phyloP scores from a whole-genome alignment of 1,140 invertebrate species.

The Euborellia annulipes region DNA sequence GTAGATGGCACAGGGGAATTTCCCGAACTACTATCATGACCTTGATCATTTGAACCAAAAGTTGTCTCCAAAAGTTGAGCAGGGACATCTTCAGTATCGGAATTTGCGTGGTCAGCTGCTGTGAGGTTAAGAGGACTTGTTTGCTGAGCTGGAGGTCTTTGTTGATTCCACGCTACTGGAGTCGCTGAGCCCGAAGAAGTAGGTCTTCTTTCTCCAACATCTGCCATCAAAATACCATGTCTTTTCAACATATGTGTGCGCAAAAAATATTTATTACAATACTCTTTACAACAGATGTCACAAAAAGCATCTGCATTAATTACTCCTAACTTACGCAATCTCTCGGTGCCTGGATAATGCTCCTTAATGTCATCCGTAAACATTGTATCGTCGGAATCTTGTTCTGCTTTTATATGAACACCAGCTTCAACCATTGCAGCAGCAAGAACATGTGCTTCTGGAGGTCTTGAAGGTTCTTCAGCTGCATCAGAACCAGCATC shows the following conservation, averaged over 20 bases:
- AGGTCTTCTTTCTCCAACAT: slow-evolving; percentile 16
- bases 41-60: background rate
- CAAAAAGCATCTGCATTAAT: slow-evolving; percentile 81
- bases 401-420: no score
- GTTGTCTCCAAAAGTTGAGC: background rate
- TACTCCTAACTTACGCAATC: slow-evolving; percentile 55
- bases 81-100: no score
- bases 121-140: slow-evolving; percentile 44
- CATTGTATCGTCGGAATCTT: no score
- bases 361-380: no score
- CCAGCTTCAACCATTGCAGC: no score
- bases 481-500: no score
- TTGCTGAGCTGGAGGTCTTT: slow-evolving; percentile 24
- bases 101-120: slow-evolving; percentile 25
- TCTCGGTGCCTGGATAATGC: slow-evolving; percentile 28
- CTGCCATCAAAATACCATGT: slow-evolving; percentile 50
- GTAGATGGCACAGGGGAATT: no score
- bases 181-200: slow-evolving; percentile 11
- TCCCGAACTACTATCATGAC: no score
- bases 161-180: slow-evolving; percentile 31
- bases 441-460: no score
- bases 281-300: slow-evolving; percentile 88
- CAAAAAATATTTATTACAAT: slow-evolving; percentile 88
- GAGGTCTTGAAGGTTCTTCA: no score
- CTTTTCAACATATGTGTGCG: slow-evolving; percentile 77